Evolutionary conservation across 1,140 invertebrate species (phyloP).

Genomic region (Scaptomyza pallida): DNA sequence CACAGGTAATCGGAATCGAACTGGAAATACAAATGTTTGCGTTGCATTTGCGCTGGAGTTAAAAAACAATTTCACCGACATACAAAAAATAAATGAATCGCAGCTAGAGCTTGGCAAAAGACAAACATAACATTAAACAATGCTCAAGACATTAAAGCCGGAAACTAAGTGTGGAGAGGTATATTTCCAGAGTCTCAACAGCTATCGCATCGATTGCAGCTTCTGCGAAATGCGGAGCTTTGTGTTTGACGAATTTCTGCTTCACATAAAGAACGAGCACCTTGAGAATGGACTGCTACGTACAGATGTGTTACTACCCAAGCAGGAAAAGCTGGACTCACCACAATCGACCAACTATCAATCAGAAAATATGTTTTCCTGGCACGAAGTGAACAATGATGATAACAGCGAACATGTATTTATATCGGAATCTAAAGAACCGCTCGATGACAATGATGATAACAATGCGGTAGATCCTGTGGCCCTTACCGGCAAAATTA

Average conservation of each 20-base stretch:
- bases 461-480: conserved; percentile 20
- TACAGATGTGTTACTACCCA: conserved; percentile 40
- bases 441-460: conserved; percentile 6
- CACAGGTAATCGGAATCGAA: conserved; percentile 26
- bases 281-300: conserved; percentile 68
- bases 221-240: conserved; percentile 76
- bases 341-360: not conserved
- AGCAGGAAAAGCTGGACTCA: conserved; percentile 38
- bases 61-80: conserved; percentile 4
- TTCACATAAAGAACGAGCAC: conserved; percentile 70
- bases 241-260: conserved; percentile 67
- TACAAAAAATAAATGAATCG: conserved; percentile 39
- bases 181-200: conserved; percentile 67
- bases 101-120: conserved; percentile 23
- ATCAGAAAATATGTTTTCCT: conserved; percentile 54
- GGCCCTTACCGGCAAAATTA: conserved; percentile 37
- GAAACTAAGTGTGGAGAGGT: conserved; percentile 78
- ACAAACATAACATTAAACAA: conserved; percentile 25
- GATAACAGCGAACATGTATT: conserved; percentile 39
- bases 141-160: conserved; percentile 65
- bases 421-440: not conserved
- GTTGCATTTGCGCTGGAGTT: conserved; percentile 18
- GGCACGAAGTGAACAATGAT: conserved; percentile 49
- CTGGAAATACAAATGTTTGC: conserved; percentile 44
- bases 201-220: conserved; percentile 70